Evolutionary conservation across 2,888 invertebrate genomes (phyloP), one percentile per base, ranked within the genome.

Genomic region (Ischnura elegans): DNA sequence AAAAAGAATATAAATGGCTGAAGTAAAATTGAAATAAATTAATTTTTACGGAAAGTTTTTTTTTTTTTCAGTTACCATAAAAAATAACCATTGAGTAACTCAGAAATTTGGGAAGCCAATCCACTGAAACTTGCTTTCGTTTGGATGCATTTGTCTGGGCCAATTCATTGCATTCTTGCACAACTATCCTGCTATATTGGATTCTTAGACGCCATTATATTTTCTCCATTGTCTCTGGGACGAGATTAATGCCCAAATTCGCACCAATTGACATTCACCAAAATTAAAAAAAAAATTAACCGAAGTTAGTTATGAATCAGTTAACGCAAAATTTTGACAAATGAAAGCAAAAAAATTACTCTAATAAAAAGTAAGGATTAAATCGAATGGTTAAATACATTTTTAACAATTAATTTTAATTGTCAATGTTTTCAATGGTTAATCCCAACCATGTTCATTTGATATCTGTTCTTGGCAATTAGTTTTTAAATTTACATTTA

Each of bases 111-210:
- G 47, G 47, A 5, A 13, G 47, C 13, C 47, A 47, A 5, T 47
- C 47, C 47, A 47, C 47, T 47, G 6, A 46, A 47, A 5, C 47
- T 13, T 47, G 47, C 47, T 47, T 8, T 47, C 13, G 47, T 47
- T 47, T 47, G 47, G 47, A 13, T 94, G 93, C 87, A 43, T 42
- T 94, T 94, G 36, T 47, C 29, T 93, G 47, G 87, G 55, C 25
- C 21, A 2, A 87, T 29, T 21, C 55, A 51, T 93, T 45, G 51
- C 66, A 55, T 55, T 55, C 55, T 55, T 55, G 55, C 55, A 55
- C 55, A 55, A 21, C 55, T 55, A 55, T 21, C 55, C 55, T 19
- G 8, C 55, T 19, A 55, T 55, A 55, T 21, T 55, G 55, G 19
- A 55, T 55, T 55, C 55, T 55, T 55, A 55, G 13, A 55, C 21